Conservation (phyloP, 2,888 invertebrate species). For the Caenorhabditis doughertyi region DNA sequence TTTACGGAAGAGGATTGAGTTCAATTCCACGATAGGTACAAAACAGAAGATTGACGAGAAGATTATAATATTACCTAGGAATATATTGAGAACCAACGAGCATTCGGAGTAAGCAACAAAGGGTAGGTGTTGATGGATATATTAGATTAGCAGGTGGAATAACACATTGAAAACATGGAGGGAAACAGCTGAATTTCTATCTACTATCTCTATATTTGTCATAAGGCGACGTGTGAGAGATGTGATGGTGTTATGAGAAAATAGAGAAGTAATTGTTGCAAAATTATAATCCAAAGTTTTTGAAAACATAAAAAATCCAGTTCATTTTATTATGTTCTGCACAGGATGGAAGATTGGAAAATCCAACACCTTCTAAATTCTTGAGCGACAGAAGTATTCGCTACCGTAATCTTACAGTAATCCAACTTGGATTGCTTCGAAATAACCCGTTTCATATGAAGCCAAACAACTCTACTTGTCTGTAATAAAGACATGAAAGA, state of each 20-base stretch:
- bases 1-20: background rate
- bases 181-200: background rate
- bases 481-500: no score
- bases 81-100: conserved; percentile 2
- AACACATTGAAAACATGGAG: conserved; percentile 6
- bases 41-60: background rate
- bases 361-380: no score
- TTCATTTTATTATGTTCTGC: no score
- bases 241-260: background rate
- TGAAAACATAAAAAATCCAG: no score
- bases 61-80: background rate
- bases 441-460: no score
- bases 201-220: background rate
- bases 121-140: background rate
- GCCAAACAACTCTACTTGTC: no score
- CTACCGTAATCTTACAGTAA: no score
- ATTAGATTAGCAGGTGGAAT: conserved; percentile 1
- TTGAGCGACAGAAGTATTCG: no score
- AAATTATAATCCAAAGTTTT: no score
- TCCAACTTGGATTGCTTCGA: no score
- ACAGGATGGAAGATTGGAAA: no score
- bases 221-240: background rate
- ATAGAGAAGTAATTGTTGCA: background rate
- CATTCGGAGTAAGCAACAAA: background rate
- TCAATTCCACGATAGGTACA: background rate